Conservation (phyloP, 2,888 invertebrate genomes). For the Sarcophaga rosellei region DNA sequence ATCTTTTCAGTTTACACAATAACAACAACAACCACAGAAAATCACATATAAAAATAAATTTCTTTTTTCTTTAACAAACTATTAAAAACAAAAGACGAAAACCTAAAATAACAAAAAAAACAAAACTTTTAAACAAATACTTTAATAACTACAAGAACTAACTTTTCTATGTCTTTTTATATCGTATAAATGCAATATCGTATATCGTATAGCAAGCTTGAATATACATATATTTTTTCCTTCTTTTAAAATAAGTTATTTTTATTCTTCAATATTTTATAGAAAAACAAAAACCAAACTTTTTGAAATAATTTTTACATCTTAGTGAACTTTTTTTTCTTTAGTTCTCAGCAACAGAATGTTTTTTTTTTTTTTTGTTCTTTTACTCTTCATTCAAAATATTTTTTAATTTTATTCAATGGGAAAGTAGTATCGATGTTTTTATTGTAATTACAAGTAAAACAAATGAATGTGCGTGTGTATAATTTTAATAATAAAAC, state of each 20-base stretch:
- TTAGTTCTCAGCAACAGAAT: conserved; percentile 18
- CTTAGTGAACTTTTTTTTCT: background rate
- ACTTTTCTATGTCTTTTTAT: background rate
- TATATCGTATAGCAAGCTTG: too few relatives aligned
- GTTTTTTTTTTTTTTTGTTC: background rate
- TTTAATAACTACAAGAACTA: conserved; percentile 34
- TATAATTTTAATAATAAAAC: conserved; percentile 3
- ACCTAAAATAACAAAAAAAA: background rate
- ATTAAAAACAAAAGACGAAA: background rate
- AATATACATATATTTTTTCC: background rate
- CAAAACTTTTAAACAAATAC: background rate
- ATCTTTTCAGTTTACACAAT: conserved; percentile 58
- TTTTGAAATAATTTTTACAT: background rate
- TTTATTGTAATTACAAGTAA: conserved; percentile 1
- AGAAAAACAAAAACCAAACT: background rate
- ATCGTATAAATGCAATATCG: too few relatives aligned
- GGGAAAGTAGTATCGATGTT: conserved; percentile 47
- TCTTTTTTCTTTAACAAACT: conserved; percentile 19
- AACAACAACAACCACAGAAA: conserved; percentile 3
- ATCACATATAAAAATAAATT: background rate
- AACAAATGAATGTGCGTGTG: conserved; percentile 55
- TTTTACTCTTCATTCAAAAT: background rate
- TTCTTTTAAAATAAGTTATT: background rate
- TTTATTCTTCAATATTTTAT: background rate
- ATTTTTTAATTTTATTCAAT: background rate